These are phyloP conservation scores for Apostichopus japonicus DNA, from an alignment of 35 echinoderm and acorn worm species.

Conservation along the genomic window DNA sequence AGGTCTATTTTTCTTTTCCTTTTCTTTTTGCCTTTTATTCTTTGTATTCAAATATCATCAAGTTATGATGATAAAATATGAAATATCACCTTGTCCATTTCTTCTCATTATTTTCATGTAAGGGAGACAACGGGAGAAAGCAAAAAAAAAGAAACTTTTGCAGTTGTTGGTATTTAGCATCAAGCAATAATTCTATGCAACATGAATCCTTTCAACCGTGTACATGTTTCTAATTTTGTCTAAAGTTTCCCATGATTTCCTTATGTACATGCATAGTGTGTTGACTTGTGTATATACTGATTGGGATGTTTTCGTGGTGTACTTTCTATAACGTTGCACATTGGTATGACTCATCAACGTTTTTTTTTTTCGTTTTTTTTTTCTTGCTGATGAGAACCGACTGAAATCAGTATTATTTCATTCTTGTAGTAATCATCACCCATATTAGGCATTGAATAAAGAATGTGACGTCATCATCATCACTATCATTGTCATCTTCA, in stretches of 20 bases:
- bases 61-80: neutral
- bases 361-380: neutral
- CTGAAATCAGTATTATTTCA: neutral
- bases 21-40: too few relatives aligned
- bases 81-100: neutral
- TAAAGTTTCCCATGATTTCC: neutral
- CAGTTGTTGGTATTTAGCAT: conserved; percentile 14
- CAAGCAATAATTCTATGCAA: conserved; percentile 23
- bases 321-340: neutral
- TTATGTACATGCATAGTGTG: too few relatives aligned
- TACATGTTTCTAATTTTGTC: conserved; percentile 4
- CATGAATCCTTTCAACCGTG: neutral
- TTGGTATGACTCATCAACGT: neutral
- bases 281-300: too few relatives aligned
- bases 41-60: too few relatives aligned
- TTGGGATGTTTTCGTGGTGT: too few relatives aligned
- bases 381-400: neutral
- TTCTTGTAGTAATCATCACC: neutral
- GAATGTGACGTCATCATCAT: neutral
- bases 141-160: neutral
- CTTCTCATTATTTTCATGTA: neutral
- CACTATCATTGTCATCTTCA: neutral
- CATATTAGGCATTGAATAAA: neutral
- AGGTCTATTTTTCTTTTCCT: too few relatives aligned
- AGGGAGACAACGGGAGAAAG: neutral